Evolutionary conservation across 2,113 vertebrate genomes (phyloP).

Genomic region (Glaucidium brasilianum): DNA sequence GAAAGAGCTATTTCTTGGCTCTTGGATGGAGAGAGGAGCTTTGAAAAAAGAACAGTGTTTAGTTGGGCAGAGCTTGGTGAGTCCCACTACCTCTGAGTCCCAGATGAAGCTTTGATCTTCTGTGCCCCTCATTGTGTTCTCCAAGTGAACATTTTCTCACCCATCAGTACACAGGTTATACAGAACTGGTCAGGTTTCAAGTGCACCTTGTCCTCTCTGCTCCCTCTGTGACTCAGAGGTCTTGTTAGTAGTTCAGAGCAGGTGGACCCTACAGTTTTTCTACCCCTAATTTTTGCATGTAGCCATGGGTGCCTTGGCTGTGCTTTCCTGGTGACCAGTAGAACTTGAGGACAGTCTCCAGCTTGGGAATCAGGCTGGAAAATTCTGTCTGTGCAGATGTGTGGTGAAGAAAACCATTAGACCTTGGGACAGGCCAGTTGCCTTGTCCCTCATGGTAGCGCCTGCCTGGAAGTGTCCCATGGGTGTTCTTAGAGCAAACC

Average conservation of each 20-base stretch:
- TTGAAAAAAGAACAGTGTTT: not conserved
- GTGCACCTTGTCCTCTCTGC: not conserved
- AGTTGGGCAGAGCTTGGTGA: not conserved
- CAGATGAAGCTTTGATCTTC: not conserved
- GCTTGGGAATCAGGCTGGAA: not conserved
- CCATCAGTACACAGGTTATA: not conserved
- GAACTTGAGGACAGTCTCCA: not conserved
- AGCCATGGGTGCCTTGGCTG: not conserved
- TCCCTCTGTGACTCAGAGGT: not conserved
- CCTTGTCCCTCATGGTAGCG: not conserved
- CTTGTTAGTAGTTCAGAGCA: not conserved
- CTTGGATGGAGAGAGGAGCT: not conserved
- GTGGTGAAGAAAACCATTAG: not conserved
- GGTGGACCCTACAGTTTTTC: not conserved
- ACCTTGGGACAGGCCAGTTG: not conserved
- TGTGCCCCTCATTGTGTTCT: rapidly evolving
- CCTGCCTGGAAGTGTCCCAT: not conserved
- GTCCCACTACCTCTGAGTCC: not conserved
- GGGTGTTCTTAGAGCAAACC: not conserved
- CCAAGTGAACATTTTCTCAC: not conserved
- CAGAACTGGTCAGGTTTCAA: not conserved
- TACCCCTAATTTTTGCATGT: not conserved
- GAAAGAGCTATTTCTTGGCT: not conserved
- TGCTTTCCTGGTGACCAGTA: rapidly evolving
- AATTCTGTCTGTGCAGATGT: not conserved